These are phyloP conservation scores for Centropus unirufus DNA, from an alignment of 2,113 vertebrate genomes.

Conservation along the genomic window DNA sequence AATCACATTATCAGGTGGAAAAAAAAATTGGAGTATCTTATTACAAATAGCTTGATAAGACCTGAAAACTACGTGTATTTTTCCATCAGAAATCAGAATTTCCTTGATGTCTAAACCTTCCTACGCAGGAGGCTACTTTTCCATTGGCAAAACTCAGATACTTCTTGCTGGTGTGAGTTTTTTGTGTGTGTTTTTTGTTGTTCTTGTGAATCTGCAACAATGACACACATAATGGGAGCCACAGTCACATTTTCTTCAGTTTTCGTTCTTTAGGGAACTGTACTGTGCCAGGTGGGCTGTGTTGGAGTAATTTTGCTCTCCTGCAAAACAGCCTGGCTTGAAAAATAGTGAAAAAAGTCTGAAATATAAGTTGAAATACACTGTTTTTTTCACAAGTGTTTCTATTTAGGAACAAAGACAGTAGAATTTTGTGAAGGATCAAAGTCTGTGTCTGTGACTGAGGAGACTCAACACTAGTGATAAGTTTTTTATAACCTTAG, in stretches of 20 bases:
- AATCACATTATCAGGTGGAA: not conserved
- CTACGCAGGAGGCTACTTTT: not conserved
- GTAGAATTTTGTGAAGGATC: not conserved
- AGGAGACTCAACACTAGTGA: not conserved
- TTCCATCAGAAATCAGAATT: not conserved
- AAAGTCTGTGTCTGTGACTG: not conserved
- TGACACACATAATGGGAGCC: not conserved
- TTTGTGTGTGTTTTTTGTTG: not conserved
- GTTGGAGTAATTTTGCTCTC: not conserved
- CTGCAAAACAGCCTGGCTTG: not conserved
- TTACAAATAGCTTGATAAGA: not conserved
- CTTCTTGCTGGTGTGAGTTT: not conserved
- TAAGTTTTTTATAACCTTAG: not conserved
- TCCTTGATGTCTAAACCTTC: not conserved
- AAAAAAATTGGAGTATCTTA: not conserved
- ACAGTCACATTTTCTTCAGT: not conserved
- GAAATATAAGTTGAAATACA: not conserved
- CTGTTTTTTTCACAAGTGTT: not conserved
- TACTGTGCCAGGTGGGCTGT: accelerated
- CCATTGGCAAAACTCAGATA: not conserved
- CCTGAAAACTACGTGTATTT: not conserved
- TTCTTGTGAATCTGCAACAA: not conserved
- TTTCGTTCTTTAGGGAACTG: not conserved
- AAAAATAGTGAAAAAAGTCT: not conserved
- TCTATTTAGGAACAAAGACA: not conserved